Base-by-base conservation (phyloP, 1,140 invertebrate species). In the Brachionus plicatilis region DNA sequence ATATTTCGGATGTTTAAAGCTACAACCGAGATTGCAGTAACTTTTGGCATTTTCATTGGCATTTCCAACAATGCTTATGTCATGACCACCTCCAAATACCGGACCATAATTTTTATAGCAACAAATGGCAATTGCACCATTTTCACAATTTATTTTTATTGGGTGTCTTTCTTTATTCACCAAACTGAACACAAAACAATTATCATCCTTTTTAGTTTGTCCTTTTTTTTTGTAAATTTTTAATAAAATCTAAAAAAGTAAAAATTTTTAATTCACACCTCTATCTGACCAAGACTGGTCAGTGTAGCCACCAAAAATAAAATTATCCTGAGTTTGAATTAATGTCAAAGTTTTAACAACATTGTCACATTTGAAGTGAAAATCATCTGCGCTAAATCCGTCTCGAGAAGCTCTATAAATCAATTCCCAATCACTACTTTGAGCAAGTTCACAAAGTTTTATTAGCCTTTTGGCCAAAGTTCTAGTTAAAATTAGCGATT, bases 341-440 rank as follows among this genome's bases (percentile, higher is more conserved):
- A 79, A 20, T 8, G 41, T 79, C 29, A 79, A 56, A n/a, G 50
- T 79, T 33, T 24, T n/a, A 2, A 9, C 24, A 9, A 56, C 47
- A 37, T 79, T 60, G n/a, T 79, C 76, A 37, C 76, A 79, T 33
- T 56, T 56, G 17, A 37, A 56, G 33, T 79, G 76, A 79, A 79
- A 79, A 33, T 79, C 50, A 33, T 56, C 50, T n/a, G 37, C 17
- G 2, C 14, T 14, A 60, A 79, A 79, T 14, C 76, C 76, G 20
- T 79, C 76, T 41, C 76, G 29, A 8, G 76, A 45, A n/a, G 24
- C 76, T 56, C 50, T 56, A 41, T 79, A 79, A 37, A 79, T 60
- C 29, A 79, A 33, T 11, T 79, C 41, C 50, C 47, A 79, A 17
- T 56, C 41, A 2, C 24, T 56, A 20, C 33, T 60, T 17, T 56